phyloP scores from a whole-genome alignment of 2,113 vertebrate genomes.

The Poecile atricapillus region DNA sequence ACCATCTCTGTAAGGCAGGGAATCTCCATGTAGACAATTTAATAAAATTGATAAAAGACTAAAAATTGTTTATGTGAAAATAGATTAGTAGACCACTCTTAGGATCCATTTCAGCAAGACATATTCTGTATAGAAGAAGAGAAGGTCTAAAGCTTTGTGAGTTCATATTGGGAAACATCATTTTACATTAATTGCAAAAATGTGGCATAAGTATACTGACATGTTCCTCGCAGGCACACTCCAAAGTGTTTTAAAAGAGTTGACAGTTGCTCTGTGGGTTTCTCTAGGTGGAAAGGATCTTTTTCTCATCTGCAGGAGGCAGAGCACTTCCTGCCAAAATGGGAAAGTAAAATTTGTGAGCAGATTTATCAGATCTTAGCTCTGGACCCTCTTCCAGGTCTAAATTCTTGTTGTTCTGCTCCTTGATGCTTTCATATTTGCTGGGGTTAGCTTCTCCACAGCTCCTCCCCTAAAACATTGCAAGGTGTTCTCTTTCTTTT shows the following conservation, averaged over 20 bases:
- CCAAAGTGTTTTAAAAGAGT: neutral
- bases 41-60: neutral
- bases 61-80: neutral
- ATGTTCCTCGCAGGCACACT: neutral
- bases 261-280: accelerated
- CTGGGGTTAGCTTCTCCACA: neutral
- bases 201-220: neutral
- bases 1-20: neutral
- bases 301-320: neutral
- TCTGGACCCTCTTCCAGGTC: neutral
- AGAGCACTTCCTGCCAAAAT: neutral
- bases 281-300: neutral
- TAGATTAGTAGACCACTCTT: neutral
- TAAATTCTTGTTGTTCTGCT: neutral
- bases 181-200: neutral
- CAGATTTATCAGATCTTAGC: neutral
- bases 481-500: neutral
- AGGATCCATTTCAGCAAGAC: neutral
- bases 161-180: neutral
- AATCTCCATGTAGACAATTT: neutral
- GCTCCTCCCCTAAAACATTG: neutral
- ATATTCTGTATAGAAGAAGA: neutral
- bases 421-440: neutral
- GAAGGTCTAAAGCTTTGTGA: neutral
- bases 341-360: neutral